Base-by-base conservation (phyloP, 53 echinoderm and acorn worm genomes). In the Antedon mediterranea region DNA sequence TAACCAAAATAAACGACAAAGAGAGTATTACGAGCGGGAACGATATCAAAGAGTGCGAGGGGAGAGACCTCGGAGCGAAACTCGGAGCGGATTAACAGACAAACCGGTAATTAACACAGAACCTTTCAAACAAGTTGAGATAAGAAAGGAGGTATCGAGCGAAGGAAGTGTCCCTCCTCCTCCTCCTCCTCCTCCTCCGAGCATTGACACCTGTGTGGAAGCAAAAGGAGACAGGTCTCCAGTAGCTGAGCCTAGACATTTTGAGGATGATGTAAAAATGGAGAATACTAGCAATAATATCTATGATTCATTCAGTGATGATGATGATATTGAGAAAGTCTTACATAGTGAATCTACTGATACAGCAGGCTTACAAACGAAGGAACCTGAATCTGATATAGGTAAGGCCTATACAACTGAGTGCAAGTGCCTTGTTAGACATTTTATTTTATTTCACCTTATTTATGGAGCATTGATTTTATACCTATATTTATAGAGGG, bases 191-290 rank as follows among this genome's bases (percentile, higher is more conserved):
- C 23, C 23, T 26, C 57, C 57, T 18, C 57, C 57, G 23, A 23
- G 23, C 2, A 26, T 57, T 13, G 57, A 57, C 11, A 8, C 11
- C 11, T 2, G 57, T 15, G 28, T 4, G 34, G 18, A 34, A 76
- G 3, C 4, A 28, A 33, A 34, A 76, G n/a, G 32, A 20, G 28
- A 0, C 76, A 34, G n/a, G n/a, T n/a, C n/a, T n/a, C 18, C 43
- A 26, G 77, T 42, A 3, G 43, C 77, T 20, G 31, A n/a, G 33
- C 27, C 76, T 29, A 57, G 44, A 76, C 73, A 72, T 3, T 71
- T 72, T 30, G 80, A 26, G 26, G 30, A 57, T 30, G 37, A 75
- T 80, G 23, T 75, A 76, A 77, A 81, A 0, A 28, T 43, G 33
- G 32, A 34, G 44, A 76, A 77, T 71, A 42, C 57, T 15, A 57